Percentiles rank a stretch among this genome's conserved stretches.
Conservation (phyloP, 1,140 invertebrate genomes). For the Drosophila setifemur region DNA sequence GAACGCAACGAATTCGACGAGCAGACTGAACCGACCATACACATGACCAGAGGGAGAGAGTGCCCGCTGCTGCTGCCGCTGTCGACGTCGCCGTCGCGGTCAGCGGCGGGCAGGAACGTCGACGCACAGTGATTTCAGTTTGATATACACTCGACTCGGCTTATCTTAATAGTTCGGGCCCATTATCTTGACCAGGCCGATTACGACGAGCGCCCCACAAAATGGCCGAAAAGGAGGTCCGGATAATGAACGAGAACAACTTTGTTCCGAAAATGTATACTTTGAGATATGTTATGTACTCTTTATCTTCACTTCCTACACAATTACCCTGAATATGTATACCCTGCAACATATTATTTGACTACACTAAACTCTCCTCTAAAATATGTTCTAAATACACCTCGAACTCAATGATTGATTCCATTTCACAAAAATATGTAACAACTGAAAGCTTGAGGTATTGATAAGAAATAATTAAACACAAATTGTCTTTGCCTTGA, state of each 20-base stretch:
- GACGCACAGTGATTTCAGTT: constrained; percentile 53
- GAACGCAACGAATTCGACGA: constrained; percentile 71
- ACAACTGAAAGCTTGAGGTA: no score
- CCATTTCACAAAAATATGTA: no score
- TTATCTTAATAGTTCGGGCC: constrained; percentile 58
- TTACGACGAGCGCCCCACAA: constrained; percentile 10
- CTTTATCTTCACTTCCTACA: no score
- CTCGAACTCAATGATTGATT: no score
- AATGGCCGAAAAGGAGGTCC: constrained; percentile 19
- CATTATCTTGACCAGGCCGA: constrained; percentile 35
- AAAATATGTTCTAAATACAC: no score
- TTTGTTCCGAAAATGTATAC: not conserved
- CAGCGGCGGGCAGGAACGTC: constrained; percentile 23
- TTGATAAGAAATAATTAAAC: no score
- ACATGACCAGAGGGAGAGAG: constrained; percentile 55
- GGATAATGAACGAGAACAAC: not conserved
- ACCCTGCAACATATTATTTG: no score
- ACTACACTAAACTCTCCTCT: no score
- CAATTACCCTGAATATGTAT: no score
- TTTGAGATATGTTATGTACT: no score
- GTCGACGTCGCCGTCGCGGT: constrained; percentile 9
- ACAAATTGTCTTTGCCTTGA: no score
- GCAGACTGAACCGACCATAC: constrained; percentile 67
- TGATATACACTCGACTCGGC: constrained; percentile 59
- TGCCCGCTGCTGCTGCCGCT: constrained; percentile 15